Base-by-base conservation (phyloP, 1,140 invertebrate species). In the Xylocopa sonorina region DNA sequence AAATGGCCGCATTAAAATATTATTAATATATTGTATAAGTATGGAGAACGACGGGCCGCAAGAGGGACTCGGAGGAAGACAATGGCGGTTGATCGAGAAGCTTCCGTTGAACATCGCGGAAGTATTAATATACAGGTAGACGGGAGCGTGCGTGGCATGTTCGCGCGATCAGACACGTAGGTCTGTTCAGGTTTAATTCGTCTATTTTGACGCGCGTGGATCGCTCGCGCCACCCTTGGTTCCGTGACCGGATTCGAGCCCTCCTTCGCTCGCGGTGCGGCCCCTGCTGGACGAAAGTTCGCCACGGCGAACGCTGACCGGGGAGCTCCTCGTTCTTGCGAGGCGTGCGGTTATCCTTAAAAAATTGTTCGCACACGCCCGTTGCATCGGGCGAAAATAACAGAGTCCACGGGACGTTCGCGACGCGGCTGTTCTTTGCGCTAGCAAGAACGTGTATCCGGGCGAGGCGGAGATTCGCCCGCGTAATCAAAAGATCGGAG, bases 401-500 rank as follows among this genome's bases (percentile, higher is more conserved):
- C 9, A 67, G 18, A 27, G 7, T 12, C 16, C 14, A 34, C 18
- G 14, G 29, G 29, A 32, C 29, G 7, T 32, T 58, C 18, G 7
- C 29, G 34, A n/a, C 5, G 21, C 12, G 12, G 32, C 21, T n/a
- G 18, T 14, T 0, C 21, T 51, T 38, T 63, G 16, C 34, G 9
- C 14, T 41, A 0, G 34, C n/a, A 21, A 32, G n/a, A 38, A 32
- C 29, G 18, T 10, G 32, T 14, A 14, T 4, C 5, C 5, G 32
- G 27, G 18, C 29, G 32, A 9, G n/a, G n/a, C 29, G 43, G 16
- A 34, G 32, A 34, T 58, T 41, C 43, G 69, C 48, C 27, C 58
- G 34, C 46, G 21, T 55, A 50, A 81, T 81, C 78, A 46, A 73
- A 51, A 67, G 82, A 74, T 77, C 34, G 66, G 34, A 41, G 80